Conservation (phyloP, 2,888 invertebrate genomes). For the Pomacea canaliculata region DNA sequence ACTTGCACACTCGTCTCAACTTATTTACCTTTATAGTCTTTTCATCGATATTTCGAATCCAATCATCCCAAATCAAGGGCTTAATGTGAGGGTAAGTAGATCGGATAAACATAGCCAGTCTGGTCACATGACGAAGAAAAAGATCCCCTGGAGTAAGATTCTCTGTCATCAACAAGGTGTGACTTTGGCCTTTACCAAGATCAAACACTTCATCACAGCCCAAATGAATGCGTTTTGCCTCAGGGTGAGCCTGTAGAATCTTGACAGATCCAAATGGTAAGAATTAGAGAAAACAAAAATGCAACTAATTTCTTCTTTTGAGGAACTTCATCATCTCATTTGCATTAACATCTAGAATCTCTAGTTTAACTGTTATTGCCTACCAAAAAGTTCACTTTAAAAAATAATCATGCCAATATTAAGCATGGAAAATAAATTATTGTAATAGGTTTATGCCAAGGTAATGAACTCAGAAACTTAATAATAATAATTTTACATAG, state of each 20-base stretch:
- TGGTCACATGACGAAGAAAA: conserved; percentile 73
- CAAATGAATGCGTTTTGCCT: conserved; percentile 77
- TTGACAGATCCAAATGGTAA: neutral
- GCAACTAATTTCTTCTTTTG: no score
- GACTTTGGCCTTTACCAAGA: conserved; percentile 44
- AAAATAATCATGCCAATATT: no score
- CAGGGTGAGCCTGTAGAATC: conserved; percentile 76
- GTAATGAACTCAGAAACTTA: no score
- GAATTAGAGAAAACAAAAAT: no score
- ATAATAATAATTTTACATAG: no score
- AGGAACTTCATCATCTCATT: no score
- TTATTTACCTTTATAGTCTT: conserved; percentile 64
- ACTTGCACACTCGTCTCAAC: no score
- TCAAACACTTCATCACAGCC: conserved; percentile 80
- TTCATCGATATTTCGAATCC: conserved; percentile 78
- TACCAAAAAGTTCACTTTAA: no score
- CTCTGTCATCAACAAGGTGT: conserved; percentile 47
- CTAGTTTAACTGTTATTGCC: no score
- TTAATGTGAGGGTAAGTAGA: conserved; percentile 71
- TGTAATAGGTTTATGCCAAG: no score
- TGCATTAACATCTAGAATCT: no score
- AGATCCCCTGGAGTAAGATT: conserved; percentile 45
- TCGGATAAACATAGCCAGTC: conserved; percentile 29
- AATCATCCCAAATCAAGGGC: conserved; percentile 84
- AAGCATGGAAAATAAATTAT: no score